Percentiles rank a stretch among this genome's conserved stretches.
Conservation (phyloP, 64 coral and sea anemone species). For the Platygyra sinensis region DNA sequence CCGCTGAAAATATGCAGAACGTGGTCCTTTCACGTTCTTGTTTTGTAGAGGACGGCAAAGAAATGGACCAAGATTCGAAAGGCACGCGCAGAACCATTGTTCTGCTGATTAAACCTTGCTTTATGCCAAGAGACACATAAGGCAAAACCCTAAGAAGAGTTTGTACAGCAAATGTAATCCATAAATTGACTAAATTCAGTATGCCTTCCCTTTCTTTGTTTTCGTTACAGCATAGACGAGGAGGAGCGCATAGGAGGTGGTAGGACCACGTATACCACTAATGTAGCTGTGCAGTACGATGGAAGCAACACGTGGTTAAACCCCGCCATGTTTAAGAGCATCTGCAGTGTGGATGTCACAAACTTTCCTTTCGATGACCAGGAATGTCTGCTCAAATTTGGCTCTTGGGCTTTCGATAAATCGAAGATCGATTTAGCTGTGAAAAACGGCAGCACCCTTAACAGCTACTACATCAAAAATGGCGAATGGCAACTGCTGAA, state of each 20-base stretch:
- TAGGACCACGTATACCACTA: constrained; percentile 50
- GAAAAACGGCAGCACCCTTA: not conserved
- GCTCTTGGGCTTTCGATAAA: constrained; percentile 54
- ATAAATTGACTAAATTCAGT: too few species aligned
- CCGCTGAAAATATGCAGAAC: too few species aligned
- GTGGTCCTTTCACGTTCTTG: too few species aligned
- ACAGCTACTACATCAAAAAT: constrained; percentile 57
- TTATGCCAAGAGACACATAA: too few species aligned
- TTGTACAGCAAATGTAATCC: too few species aligned
- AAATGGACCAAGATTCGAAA: too few species aligned
- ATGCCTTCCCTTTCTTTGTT: not conserved
- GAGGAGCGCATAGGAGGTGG: constrained; percentile 70
- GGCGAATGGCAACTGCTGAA: constrained; percentile 60
- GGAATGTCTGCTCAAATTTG: constrained; percentile 62
- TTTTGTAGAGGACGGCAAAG: too few species aligned
- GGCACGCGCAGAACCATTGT: too few species aligned
- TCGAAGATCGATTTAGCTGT: constrained; percentile 41
- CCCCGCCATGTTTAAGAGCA: constrained; percentile 69
- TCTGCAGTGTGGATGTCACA: constrained; percentile 55
- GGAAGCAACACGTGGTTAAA: constrained; percentile 53
- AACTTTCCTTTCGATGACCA: constrained; percentile 78
- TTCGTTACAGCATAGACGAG: constrained; percentile 30
- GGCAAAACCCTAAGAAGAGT: too few species aligned
- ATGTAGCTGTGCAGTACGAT: constrained; percentile 24
- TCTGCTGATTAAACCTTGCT: too few species aligned